phyloP scores from a whole-genome alignment of 2,113 vertebrate genomes.

The Ictidomys tridecemlineatus region DNA sequence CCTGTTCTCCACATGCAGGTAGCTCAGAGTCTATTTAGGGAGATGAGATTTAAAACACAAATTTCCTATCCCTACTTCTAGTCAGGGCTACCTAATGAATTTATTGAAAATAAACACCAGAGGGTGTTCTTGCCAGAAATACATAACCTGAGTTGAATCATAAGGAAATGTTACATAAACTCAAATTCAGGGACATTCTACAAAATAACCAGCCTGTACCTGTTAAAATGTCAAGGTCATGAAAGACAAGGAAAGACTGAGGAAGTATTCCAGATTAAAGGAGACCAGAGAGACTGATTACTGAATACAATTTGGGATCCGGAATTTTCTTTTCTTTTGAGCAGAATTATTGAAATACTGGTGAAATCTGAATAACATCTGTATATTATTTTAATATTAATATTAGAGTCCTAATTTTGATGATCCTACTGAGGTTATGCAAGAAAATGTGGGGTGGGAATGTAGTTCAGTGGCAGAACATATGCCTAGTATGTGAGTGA shows the following conservation, averaged over 20 bases:
- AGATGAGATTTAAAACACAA: slow-evolving; percentile 59
- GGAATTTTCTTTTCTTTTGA: slow-evolving; percentile 37
- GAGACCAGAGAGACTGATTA: not conserved
- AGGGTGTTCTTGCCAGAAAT: slow-evolving; percentile 66
- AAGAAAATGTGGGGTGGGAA: slow-evolving; percentile 12
- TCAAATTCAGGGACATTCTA: slow-evolving; percentile 19
- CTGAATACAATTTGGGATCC: not conserved
- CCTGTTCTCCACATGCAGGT: not conserved
- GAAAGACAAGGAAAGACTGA: not conserved
- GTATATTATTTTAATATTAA: slow-evolving; percentile 32
- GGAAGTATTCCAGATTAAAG: not conserved
- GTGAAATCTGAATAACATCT: not conserved
- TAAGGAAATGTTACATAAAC: slow-evolving; percentile 52
- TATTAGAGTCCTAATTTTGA: slow-evolving; percentile 45
- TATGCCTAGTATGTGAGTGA: not conserved
- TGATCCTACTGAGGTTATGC: not conserved
- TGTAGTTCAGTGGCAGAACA: not conserved
- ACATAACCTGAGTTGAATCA: slow-evolving; percentile 51
- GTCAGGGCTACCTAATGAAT: not conserved
- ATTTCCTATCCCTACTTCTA: slow-evolving; percentile 8
- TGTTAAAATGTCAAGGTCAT: slow-evolving; percentile 51
- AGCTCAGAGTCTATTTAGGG: slow-evolving; percentile 32
- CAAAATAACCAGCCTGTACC: slow-evolving; percentile 40
- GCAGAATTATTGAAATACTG: slow-evolving; percentile 2
- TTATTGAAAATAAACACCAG: slow-evolving; percentile 64